Percentiles rank a stretch among this genome's conserved stretches.
phyloP scores from a whole-genome alignment of 2,888 invertebrate genomes.

The Synergus itoensis region DNA sequence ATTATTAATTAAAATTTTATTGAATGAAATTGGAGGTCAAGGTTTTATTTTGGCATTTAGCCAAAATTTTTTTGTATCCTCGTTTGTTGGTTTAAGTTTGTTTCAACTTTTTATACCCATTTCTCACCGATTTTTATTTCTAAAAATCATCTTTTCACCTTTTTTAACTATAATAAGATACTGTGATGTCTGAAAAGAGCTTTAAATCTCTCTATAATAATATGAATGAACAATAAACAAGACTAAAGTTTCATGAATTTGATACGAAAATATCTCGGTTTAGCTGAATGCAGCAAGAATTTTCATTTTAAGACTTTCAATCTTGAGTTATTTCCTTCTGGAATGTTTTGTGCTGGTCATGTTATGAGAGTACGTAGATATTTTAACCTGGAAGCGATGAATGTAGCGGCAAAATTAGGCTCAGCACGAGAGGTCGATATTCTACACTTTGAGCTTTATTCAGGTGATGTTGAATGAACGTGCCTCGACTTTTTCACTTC shows the following conservation, averaged over 20 bases:
- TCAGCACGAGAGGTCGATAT: slow-evolving; percentile 28
- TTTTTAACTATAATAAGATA: no score
- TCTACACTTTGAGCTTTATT: slow-evolving; percentile 32
- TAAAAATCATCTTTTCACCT: no score
- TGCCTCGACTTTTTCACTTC: slow-evolving; percentile 31
- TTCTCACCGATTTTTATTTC: no score
- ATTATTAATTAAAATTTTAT: no score
- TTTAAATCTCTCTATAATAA: neutral
- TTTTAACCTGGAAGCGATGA: slow-evolving; percentile 34
- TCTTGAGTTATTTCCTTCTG: neutral
- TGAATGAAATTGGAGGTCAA: no score
- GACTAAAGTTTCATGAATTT: neutral
- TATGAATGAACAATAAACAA: neutral
- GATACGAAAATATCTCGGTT: neutral
- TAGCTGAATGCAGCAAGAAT: neutral
- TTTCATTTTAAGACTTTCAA: neutral
- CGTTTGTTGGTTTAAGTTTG: no score
- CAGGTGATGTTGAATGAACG: slow-evolving; percentile 31
- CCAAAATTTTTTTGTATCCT: no score
- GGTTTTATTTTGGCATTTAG: no score
- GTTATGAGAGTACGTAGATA: slow-evolving; percentile 28
- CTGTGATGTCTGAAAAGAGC: neutral
- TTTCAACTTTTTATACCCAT: no score
- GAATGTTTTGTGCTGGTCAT: slow-evolving; percentile 19
- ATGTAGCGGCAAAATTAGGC: slow-evolving; percentile 31